Conservation (phyloP, 2,113 vertebrate genomes). For the Xenus cinereus region DNA sequence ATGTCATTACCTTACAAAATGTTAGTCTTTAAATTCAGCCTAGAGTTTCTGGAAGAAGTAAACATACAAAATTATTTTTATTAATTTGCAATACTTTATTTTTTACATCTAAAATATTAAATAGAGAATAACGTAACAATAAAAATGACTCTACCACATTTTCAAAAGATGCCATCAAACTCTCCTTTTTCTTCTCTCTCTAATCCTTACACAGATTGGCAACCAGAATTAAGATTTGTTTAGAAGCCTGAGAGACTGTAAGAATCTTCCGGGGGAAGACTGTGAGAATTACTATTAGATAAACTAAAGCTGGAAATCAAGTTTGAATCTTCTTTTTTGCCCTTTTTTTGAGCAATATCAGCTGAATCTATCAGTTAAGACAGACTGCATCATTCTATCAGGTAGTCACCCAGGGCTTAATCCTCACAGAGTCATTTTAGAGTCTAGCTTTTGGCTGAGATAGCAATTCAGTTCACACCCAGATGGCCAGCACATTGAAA, state of each 20-base stretch:
- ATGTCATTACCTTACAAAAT: background rate
- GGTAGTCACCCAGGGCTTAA: slow-evolving; percentile 67
- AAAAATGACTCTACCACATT: background rate
- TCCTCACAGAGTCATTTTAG: slow-evolving; percentile 61
- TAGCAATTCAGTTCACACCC: slow-evolving; percentile 45
- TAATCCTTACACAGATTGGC: background rate
- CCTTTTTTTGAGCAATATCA: background rate
- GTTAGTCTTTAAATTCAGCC: background rate
- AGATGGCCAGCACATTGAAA: background rate
- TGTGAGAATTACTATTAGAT: background rate
- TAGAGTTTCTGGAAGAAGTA: background rate
- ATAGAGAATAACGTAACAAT: background rate
- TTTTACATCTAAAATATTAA: background rate
- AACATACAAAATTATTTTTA: background rate
- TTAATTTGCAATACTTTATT: background rate
- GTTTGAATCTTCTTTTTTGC: background rate
- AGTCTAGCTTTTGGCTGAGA: slow-evolving; percentile 50
- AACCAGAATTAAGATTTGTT: background rate
- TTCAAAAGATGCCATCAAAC: background rate
- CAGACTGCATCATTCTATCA: slow-evolving; percentile 37
- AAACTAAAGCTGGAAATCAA: slow-evolving; percentile 39
- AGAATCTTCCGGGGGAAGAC: background rate
- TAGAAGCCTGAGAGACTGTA: slow-evolving; percentile 21
- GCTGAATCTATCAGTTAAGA: slow-evolving; percentile 59
- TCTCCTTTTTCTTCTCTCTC: background rate